Evolutionary conservation across 92 coral and sea anemone genomes (phyloP), one percentile per base, ranked within the genome.

Genomic region (Phenganax subtilis): DNA sequence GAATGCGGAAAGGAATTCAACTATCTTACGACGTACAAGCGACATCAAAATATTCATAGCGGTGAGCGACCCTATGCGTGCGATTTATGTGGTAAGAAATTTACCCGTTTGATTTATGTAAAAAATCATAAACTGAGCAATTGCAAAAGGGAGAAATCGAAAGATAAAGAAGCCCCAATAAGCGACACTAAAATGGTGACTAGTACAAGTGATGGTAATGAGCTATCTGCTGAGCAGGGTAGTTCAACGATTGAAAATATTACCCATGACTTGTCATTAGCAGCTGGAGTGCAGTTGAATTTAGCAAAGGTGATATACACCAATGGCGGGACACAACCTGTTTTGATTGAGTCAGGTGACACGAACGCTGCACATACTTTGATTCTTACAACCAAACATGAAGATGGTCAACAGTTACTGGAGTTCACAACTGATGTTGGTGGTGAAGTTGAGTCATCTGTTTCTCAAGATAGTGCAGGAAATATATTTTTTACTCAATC

Each of bases 51-150:
- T 86, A 94, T 94, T 51, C 98, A 94, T 87, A 91, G 89, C 74
- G 98, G 98, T 9, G 97, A 91, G 64, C 92, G 92, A 82, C 98
- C 98, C 5, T 94, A 87, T 68, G 87, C 97, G 57, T 94, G 98
- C 62, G 89, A 90, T 17, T 91, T 86, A 69, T 94, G 98, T 63
- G 97, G 89, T 64, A 94, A 91, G 86, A 91, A 89, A 64, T 94
- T 94, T 69, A 94, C 98, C 9, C 91, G 98, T 30, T 90, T 92
- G 70, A 94, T 90, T 75, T 94, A 94, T 85, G 72, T 94, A 29
- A 94, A 86, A 81, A 94, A 94, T 81, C 98, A 94, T 86, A 87
- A 90, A 77, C 89, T 87, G 76, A 94, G 92, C 9, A 97, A 94
- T 69, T 83, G 90, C 2, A 91, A 73, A 54, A 37, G 47, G 47